Evolutionary conservation across 2,113 vertebrate genomes (phyloP), one percentile per base, ranked within the genome.

Genomic region (Papio anubis): DNA sequence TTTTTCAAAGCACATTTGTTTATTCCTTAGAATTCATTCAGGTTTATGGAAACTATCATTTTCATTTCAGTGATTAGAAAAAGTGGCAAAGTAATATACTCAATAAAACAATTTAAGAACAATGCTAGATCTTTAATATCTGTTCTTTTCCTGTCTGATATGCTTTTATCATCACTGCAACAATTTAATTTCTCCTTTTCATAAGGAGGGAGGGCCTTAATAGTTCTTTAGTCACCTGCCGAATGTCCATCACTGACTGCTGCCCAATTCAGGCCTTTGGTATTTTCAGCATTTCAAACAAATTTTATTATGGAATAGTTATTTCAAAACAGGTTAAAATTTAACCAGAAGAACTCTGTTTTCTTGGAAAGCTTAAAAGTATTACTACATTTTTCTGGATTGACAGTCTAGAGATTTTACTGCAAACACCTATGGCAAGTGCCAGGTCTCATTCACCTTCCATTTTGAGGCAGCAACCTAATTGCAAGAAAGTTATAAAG

Each of bases 151-250:
- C 32, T 66, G 16, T 68, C 27, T 59, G 23, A 84, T 13, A 55
- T 12, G 9, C 7, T 48, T 79, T 48, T 8, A 61, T 45, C 92
- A 14, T 79, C 13, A 59, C 6, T 7, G 13, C 14, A 21, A 57
- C 87, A 27, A 95, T 90, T 93, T 83, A 45, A 79, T 35, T 90
- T 89, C 25, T 95, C 17, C n/a, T 84, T 73, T 75, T 59, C 70
- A 10, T 20, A 70, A 64, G 18, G 17, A 8, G 3, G 27, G 12
- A 27, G 20, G 40, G 52, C 12, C 12, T 13, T 48, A 38, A 32
- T 43, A 13, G 5, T 87, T 78, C 16, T 35, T 10, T 2, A 57
- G 2, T 16, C 27, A 85, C 38, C 25, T 43, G 30, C 21, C 55
- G 2, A 40, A 59, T 61, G 40, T 2, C 14, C 38, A 80, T 87